Percentiles rank a stretch among this genome's conserved stretches.
Conservation (phyloP, 2,113 vertebrate species). For the Rousettus leschenaultii region DNA sequence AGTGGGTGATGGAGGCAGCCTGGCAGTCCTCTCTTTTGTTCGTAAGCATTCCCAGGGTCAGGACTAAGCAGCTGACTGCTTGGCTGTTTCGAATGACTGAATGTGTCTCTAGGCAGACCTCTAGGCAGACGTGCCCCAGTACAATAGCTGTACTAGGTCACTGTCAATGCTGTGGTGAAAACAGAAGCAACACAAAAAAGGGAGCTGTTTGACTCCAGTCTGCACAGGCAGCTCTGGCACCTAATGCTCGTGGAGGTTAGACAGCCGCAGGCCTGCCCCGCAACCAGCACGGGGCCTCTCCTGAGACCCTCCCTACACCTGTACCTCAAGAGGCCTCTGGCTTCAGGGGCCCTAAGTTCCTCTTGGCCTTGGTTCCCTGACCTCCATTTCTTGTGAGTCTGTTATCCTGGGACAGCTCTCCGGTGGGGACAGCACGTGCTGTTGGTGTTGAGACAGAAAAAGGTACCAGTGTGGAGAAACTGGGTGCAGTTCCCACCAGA, state of each 20-base stretch:
- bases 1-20: background rate
- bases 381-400: background rate
- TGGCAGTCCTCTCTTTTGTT: background rate
- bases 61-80: background rate
- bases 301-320: rapidly evolving
- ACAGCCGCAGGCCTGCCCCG: background rate
- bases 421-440: no score
- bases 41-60: background rate
- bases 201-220: background rate
- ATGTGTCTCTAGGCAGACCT: background rate
- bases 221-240: background rate
- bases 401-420: background rate
- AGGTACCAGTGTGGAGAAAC: rapidly evolving
- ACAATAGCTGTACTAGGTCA: rapidly evolving
- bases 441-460: background rate
- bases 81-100: background rate
- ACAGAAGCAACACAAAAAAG: background rate
- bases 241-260: background rate
- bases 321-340: background rate
- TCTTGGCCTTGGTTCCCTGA: background rate
- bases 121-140: rapidly evolving
- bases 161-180: background rate
- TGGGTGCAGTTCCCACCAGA: rapidly evolving
- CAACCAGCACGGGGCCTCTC: background rate
- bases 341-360: background rate